phyloP scores from a whole-genome alignment of 2,888 invertebrate genomes.

The Zygaena filipendulae region DNA sequence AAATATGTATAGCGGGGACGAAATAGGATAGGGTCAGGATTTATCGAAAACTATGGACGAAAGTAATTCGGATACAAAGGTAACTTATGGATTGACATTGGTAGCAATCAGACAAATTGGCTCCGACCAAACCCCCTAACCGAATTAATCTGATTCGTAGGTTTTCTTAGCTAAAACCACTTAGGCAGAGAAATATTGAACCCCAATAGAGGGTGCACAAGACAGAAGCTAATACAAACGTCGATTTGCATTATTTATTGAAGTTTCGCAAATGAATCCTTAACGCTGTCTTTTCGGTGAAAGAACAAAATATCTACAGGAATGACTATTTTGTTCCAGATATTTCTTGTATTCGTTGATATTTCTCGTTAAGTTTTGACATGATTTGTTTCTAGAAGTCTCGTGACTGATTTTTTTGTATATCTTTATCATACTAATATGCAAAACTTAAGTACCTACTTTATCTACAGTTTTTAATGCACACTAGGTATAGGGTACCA shows the following conservation, averaged over 20 bases:
- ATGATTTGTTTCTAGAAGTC: too few relatives aligned
- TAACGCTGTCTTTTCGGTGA: neutral
- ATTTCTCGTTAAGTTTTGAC: too few relatives aligned
- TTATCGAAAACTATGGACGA: slow-evolving; percentile 54
- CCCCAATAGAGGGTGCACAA: slow-evolving; percentile 15
- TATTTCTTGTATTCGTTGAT: too few relatives aligned
- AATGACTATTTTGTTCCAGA: too few relatives aligned
- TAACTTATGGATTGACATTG: slow-evolving; percentile 56
- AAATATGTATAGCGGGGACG: slow-evolving; percentile 66
- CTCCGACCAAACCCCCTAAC: slow-evolving; percentile 58
- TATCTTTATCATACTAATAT: too few relatives aligned
- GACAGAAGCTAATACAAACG: slow-evolving; percentile 9
- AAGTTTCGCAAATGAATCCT: slow-evolving; percentile 6
- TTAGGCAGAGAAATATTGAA: slow-evolving; percentile 37
- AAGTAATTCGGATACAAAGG: slow-evolving; percentile 30
- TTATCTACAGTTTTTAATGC: too few relatives aligned
- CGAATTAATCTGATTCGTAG: slow-evolving; percentile 63
- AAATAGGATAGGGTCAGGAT: slow-evolving; percentile 59
- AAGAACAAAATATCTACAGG: too few relatives aligned
- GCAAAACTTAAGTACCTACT: too few relatives aligned
- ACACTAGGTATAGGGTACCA: too few relatives aligned
- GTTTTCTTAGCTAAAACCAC: slow-evolving; percentile 61
- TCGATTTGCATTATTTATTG: slow-evolving; percentile 18
- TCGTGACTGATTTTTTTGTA: too few relatives aligned
- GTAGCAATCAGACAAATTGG: slow-evolving; percentile 70